Base-by-base conservation (phyloP, 2,113 vertebrate species). In the Elaphurus davidianus region DNA sequence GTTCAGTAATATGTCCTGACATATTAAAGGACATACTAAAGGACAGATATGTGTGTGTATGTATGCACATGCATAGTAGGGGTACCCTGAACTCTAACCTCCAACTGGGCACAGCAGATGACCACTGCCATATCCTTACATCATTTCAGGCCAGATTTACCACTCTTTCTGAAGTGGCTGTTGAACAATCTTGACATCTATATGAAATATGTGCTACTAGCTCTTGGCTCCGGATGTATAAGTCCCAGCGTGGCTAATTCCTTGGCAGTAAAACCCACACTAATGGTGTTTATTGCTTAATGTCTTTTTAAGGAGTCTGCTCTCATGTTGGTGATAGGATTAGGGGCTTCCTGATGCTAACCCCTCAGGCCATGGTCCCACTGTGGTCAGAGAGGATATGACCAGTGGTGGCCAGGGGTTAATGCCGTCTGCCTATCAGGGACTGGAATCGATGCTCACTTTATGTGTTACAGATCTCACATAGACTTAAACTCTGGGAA, bases 401-500 rank as follows among this genome's bases (percentile, higher is more conserved):
- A 11, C 8, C 62, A 19, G 23, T 64, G 76, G 81, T 16, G 93
- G 52, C 57, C 60, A 54, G 40, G 91, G 47, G 19, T 62, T 90
- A 87, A 96, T 40, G 45, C 4, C 64, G 3, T 47, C 1, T 95
- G 91, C 36, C 55, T 85, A 54, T 1, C 59, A 4, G 74, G 74
- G 94, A 23, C 3, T 71, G 55, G 50, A 98, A 30, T 92, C 94
- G 96, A 54, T 54, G 27, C 6, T 91, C 96, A 52, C 40, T 91
- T 95, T 81, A 94, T 81, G 54, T 79, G 64, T 94, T 88, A 87
- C 62, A 98, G 87, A 85, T 94, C 79, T 97, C 67, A 86, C 67
- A 97, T 67, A 96, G 90, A 98, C 71, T 94, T 94, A 91, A 98
- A 96, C 40, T 94, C 91, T 97, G 64, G 85, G 60, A 98, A 98